phyloP scores from a whole-genome alignment of 2,888 invertebrate species.

The Pachycephus smyrnensis region DNA sequence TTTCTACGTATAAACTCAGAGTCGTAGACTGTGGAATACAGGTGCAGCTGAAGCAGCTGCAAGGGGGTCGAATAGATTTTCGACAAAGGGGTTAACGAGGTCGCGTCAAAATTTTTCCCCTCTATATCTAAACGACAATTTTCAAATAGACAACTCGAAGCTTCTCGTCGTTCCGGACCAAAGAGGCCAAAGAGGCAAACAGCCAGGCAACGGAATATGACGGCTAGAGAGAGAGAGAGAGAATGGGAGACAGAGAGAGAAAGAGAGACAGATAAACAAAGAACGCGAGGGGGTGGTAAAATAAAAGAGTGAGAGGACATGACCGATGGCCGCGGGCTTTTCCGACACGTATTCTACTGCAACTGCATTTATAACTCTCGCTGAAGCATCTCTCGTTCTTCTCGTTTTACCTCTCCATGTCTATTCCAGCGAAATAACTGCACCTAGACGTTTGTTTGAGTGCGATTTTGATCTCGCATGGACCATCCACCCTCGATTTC shows the following conservation, averaged over 20 bases:
- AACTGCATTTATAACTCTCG: slow-evolving; percentile 2
- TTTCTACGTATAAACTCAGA: neutral
- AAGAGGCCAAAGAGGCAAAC: neutral
- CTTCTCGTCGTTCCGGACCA: neutral
- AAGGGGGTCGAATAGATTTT: slow-evolving; percentile 5
- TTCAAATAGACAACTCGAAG: neutral
- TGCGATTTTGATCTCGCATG: slow-evolving; percentile 38
- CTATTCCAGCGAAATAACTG: slow-evolving; percentile 30
- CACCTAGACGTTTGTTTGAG: slow-evolving; percentile 43
- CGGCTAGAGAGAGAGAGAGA: slow-evolving; percentile 17
- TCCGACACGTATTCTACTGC: slow-evolving; percentile 10
- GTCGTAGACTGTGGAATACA: neutral
- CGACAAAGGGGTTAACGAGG: slow-evolving; percentile 41
- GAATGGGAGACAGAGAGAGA: slow-evolving; percentile 20
- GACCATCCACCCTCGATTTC: slow-evolving; percentile 25
- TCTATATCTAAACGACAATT: neutral
- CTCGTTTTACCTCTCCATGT: slow-evolving; percentile 16
- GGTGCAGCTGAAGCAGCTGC: neutral
- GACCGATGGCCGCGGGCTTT: slow-evolving; percentile 18
- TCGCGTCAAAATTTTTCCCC: slow-evolving; percentile 4
- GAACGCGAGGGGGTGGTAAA: neutral
- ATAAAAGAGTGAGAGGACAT: neutral
- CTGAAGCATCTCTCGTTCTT: slow-evolving; percentile 7
- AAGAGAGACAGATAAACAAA: slow-evolving; percentile 12
- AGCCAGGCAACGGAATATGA: neutral